Base-by-base conservation (phyloP, 2,888 invertebrate genomes). In the Drosophila mulleri region DNA sequence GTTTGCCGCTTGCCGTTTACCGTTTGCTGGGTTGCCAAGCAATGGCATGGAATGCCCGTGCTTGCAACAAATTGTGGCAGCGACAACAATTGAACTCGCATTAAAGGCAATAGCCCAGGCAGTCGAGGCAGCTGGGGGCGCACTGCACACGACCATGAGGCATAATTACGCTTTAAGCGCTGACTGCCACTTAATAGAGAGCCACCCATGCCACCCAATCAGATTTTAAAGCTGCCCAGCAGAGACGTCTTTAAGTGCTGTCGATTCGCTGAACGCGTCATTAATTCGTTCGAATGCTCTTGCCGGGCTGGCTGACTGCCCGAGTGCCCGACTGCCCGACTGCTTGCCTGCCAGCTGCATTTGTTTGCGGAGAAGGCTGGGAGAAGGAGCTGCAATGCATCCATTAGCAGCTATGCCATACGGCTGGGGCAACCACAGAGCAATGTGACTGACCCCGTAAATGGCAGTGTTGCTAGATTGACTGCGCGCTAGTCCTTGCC, bases 211-310 rank as follows among this genome's bases (percentile, higher is more conserved):
- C 16, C 20, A 1, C 9, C 9, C 18, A 29, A 12, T 20, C 32
- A 1, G 6, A 47, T 52, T 64, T 82, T 84, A 72, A 87, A 53
- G 60, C 16, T 57, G 61, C 41, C 50, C 56, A 57, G 50, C 56
- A 53, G 64, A 48, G 35, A 63, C 61, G 58, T 73, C 84, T 88
- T 83, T 61, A 83, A 83, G 81, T 72, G 80, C 7, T 35, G 62
- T 66, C 56, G 48, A 44, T 47, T 67, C 59, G 67, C 54, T 23
- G 35, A 53, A 75, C 81, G 89, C 87, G 81, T 72, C 87, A 83
- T 89, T 83, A 86, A 78, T 78, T 89, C 69, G 69, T 61, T 78
- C 60, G 69, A 89, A 89, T 83, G 87, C 72, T 72, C 54, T 47
- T 29, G 48, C 61, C 37, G 8, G 29, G 8, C 29, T 29, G 29